A percentile compares a stretch with the other conserved stretches of the same genome.
Conservation (phyloP, 1,140 invertebrate genomes). For the Neodiprion lecontei region DNA sequence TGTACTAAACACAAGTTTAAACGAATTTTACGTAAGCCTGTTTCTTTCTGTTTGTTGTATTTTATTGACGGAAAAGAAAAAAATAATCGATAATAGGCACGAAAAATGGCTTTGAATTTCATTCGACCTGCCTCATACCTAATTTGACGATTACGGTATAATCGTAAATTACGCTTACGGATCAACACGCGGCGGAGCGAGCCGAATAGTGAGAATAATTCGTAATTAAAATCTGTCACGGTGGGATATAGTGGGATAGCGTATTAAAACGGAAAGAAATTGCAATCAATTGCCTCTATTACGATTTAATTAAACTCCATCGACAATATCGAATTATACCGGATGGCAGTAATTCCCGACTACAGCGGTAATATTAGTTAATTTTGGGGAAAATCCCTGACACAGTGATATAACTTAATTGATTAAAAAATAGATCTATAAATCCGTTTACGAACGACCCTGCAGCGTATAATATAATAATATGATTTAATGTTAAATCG, state of each 20-base stretch:
- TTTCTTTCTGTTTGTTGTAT: no score
- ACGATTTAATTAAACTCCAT: constrained; percentile 9
- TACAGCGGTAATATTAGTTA: constrained; percentile 10
- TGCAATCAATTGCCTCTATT: background rate
- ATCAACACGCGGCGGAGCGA: background rate
- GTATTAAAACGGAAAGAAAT: background rate
- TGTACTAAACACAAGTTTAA: no score
- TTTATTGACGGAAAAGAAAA: no score
- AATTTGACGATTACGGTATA: background rate
- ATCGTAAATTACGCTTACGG: background rate
- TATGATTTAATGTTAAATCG: background rate
- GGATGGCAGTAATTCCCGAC: background rate
- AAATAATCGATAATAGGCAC: no score
- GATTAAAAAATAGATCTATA: constrained; percentile 3
- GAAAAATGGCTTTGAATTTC: no score
- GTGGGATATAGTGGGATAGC: background rate
- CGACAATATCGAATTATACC: constrained; percentile 8
- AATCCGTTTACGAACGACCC: background rate
- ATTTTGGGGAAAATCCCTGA: constrained; percentile 11
- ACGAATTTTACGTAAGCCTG: no score
- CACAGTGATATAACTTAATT: constrained; percentile 9
- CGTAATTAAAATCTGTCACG: constrained; percentile 11
- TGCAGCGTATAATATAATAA: background rate
- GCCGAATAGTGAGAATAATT: background rate
- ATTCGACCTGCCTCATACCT: no score